phyloP scores from a whole-genome alignment of 2,888 invertebrate species.

The Hermodice carunculata region DNA sequence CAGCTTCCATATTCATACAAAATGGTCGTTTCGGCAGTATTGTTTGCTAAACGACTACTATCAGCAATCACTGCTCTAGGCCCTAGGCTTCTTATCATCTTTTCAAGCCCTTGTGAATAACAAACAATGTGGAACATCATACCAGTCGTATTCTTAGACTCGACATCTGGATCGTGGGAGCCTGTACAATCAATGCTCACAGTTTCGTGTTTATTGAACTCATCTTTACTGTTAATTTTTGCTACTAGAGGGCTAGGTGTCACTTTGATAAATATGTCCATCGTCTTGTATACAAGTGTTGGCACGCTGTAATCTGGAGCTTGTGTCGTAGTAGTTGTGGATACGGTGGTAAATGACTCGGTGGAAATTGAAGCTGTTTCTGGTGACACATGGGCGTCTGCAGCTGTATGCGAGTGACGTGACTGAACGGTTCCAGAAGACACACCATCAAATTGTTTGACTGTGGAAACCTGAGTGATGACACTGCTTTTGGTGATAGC shows the following conservation, averaged over 20 bases:
- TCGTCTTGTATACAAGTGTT: too few species aligned
- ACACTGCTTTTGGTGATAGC: too few species aligned
- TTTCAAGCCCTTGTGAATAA: slow-evolving; percentile 25
- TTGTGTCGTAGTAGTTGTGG: too few species aligned
- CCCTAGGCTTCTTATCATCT: slow-evolving; percentile 21
- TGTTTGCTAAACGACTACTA: slow-evolving; percentile 43
- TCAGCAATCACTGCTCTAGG: slow-evolving; percentile 30
- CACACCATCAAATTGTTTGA: too few species aligned
- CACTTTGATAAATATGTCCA: slow-evolving; percentile 30
- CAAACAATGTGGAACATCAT: slow-evolving; percentile 57
- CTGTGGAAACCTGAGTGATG: too few species aligned
- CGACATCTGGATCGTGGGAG: slow-evolving; percentile 42
- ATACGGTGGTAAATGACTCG: too few species aligned
- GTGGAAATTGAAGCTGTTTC: too few species aligned
- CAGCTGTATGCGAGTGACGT: too few species aligned
- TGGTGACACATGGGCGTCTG: too few species aligned
- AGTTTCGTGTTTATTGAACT: slow-evolving; percentile 16
- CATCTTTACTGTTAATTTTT: slow-evolving; percentile 17
- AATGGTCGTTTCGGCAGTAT: slow-evolving; percentile 44
- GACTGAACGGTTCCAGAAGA: too few species aligned
- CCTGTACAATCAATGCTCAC: slow-evolving; percentile 28
- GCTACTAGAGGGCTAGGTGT: slow-evolving; percentile 36
- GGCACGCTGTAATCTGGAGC: too few species aligned
- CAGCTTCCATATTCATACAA: slow-evolving; percentile 53
- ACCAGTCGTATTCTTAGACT: slow-evolving; percentile 46